Conservation (phyloP, 2,113 vertebrate species). For the Alces alces region DNA sequence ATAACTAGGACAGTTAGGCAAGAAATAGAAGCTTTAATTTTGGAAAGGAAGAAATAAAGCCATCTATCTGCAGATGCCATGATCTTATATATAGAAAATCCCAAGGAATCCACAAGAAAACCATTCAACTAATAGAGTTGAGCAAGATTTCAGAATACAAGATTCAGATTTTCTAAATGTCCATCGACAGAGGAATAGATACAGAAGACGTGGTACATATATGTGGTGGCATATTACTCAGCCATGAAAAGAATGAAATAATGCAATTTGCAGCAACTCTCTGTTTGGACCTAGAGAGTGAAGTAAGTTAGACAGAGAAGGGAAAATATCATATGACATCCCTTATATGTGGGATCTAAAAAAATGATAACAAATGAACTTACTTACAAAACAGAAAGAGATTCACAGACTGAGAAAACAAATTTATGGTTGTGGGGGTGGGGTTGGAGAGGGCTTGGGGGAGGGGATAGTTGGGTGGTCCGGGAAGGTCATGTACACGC, state of each 20-base stretch:
- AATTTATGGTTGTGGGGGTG: neutral
- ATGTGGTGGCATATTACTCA: neutral
- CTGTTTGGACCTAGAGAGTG: neutral
- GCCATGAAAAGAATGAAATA: neutral
- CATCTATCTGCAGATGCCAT: neutral
- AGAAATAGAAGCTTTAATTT: neutral
- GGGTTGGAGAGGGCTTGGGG: neutral
- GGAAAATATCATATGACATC: neutral
- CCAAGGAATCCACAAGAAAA: neutral
- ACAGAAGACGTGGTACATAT: neutral
- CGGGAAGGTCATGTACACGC: neutral
- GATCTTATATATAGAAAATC: neutral
- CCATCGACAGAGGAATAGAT: neutral
- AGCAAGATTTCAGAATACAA: neutral
- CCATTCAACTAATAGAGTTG: neutral
- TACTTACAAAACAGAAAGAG: neutral
- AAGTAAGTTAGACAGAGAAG: neutral
- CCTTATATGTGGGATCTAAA: neutral
- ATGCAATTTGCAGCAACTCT: neutral
- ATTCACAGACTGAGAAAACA: neutral
- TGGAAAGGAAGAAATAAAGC: neutral
- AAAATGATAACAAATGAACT: neutral
- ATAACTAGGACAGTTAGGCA: neutral
- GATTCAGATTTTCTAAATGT: neutral
- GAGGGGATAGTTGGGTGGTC: neutral